Base-by-base conservation (phyloP, 2,797 vertebrate species). In the Setipinna tenuifilis region DNA sequence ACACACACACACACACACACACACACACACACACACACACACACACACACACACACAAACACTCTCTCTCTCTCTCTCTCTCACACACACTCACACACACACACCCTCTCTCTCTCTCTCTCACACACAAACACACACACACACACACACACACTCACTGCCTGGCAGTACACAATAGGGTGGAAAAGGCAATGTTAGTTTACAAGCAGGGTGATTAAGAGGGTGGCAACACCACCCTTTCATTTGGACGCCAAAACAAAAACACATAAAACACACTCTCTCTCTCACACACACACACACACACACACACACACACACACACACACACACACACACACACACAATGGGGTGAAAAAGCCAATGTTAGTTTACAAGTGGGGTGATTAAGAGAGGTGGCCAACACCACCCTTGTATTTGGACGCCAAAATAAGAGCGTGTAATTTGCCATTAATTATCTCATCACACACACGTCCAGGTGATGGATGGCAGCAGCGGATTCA, bases 391-490 rank as follows among this genome's bases (percentile, higher is more conserved):
- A 71, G 28, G 25, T 16, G 25, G 2, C 17, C 65, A 71, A 71
- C 65, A 31, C 28, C 3, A 17, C 65, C 65, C 65, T 5, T 71
- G 16, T 14, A 71, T 71, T 31, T 71, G 28, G 25, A 71, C 65
- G 28, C 65, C 2, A 28, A 16, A 68, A 68, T 25, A n/a, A 35
- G 25, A n/a, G 25, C 28, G 31, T 25, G 12, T 71, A 71, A 71
- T 71, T 71, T 71, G 25, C 28, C 65, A 31, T 71, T 71, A 31
- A 71, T 71, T 71, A 16, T 31, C 65, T 25, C 65, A 71, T 71
- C 65, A 71, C 35, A 41, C 65, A 71, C 28, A 35, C 31, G 65
- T 31, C 65, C 6, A 71, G 25, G 6, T 71, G 65, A 71, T 35
- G 65, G 65, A 71, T 71, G 16, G 16, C 17, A 31, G 28, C 16